Evolutionary conservation across 2,888 invertebrate species (phyloP).

Genomic region (Scaptomyza reducta): DNA sequence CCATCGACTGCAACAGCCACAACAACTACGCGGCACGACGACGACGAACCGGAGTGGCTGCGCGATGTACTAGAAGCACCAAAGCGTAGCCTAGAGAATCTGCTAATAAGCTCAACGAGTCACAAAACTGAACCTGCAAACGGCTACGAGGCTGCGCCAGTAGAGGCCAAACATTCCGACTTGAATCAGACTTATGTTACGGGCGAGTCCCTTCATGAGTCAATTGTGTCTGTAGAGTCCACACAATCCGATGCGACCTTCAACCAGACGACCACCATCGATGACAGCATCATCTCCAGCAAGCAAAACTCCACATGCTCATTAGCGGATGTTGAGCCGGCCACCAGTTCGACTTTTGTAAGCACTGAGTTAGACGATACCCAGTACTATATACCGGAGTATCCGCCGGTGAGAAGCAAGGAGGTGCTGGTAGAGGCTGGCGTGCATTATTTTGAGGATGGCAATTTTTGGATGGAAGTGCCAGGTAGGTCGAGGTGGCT

Average conservation of each 20-base stretch:
- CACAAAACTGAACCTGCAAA: constrained; percentile 58
- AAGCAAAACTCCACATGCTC: constrained; percentile 84
- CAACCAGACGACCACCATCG: constrained; percentile 84
- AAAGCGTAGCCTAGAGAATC: constrained; percentile 82
- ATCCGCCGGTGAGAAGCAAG: constrained; percentile 88
- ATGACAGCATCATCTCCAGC: constrained; percentile 84
- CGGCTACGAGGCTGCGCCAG: constrained; percentile 37
- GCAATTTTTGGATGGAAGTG: constrained; percentile 97
- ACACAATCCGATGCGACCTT: constrained; percentile 80
- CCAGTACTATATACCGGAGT: constrained; percentile 85
- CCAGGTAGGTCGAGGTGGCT: constrained; percentile 83
- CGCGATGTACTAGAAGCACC: constrained; percentile 87
- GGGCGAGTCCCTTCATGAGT: constrained; percentile 82
- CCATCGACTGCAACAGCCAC: constrained; percentile 84
- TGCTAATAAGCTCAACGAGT: constrained; percentile 64
- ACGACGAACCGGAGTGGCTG: constrained; percentile 86
- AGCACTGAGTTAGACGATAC: constrained; percentile 83
- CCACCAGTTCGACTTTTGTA: constrained; percentile 74
- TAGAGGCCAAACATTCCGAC: constrained; percentile 65
- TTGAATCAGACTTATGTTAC: constrained; percentile 61
- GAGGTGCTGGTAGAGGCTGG: constrained; percentile 92
- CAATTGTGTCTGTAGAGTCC: constrained; percentile 83
- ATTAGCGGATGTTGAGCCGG: constrained; percentile 84
- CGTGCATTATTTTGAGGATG: constrained; percentile 95
- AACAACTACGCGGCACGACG: constrained; percentile 85